These are phyloP conservation scores for Triplophysa siluroides DNA, from an alignment of 2,113 vertebrate species.

Conservation along the genomic window DNA sequence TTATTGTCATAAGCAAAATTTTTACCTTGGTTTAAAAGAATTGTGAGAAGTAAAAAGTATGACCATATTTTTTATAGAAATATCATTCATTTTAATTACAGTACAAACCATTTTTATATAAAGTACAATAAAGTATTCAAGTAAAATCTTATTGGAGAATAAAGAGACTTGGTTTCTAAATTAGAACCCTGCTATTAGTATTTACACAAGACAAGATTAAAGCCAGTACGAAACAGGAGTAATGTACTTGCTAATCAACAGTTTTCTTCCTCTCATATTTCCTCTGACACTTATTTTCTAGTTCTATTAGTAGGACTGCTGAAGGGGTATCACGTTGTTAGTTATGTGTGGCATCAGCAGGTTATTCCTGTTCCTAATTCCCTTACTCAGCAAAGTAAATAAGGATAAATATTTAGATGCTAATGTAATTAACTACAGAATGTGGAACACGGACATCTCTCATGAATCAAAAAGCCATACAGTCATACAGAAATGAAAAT, in stretches of 20 bases:
- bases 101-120: too few species aligned
- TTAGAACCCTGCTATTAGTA: too few species aligned
- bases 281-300: constrained; percentile 25
- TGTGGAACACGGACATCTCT: background rate
- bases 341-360: constrained; percentile 34
- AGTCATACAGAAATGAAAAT: background rate
- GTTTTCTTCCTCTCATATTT: constrained; percentile 42
- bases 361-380: constrained; percentile 45
- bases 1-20: too few species aligned
- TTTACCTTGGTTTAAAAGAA: too few species aligned
- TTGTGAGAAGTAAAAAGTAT: too few species aligned
- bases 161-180: too few species aligned
- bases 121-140: too few species aligned
- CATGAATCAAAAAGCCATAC: background rate
- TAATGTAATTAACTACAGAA: background rate
- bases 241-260: background rate
- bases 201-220: too few species aligned
- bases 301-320: constrained; percentile 21
- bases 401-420: too few species aligned
- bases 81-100: too few species aligned
- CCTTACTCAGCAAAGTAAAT: background rate
- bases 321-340: constrained; percentile 33
- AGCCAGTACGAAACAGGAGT: constrained; percentile 2
- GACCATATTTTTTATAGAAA: too few species aligned
- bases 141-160: too few species aligned